Evolutionary conservation across 2,113 vertebrate species (phyloP), one percentile per base, ranked within the genome.

Genomic region (Phyllostomus discolor): DNA sequence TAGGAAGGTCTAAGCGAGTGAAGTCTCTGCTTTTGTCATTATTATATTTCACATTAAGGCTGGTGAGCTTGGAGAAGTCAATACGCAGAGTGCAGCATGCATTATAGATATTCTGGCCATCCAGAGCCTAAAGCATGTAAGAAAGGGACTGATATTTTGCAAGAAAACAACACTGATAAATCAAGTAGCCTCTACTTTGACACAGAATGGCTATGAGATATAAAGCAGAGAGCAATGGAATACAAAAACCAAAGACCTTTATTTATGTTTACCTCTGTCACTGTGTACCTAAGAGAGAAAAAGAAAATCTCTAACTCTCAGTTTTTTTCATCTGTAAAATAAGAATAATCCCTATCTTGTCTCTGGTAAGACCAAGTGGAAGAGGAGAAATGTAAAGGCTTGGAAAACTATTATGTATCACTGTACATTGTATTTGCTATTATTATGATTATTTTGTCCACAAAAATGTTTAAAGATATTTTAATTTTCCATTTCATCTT

Each of bases 1-100:
- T 98, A 86, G 99, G 99, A 97, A 99, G 98, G 96, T 99, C 99
- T 96, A 97, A 22, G 28, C 99, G 98, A 94, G 99, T 99, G 97
- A 99, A 99, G 94, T 99, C 99, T 98, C 99, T 98, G 33, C 99
- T 99, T 98, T 98, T 99, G 69, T 99, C 98, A 90, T 99, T 99
- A 98, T 99, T 99, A 92, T 99, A 99, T 94, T 98, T 99, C 95
- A 99, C 97, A 12, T 98, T 99, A 97, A 99, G 99, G 96, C 95
- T 98, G 97, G 95, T 97, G 96, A 99, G 97, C 96, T 97, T 99
- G 95, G 99, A 99, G 98, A 99, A 99, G 91, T 99, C 99, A 95
- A 99, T 96, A 70, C 31, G 99, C 88, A 99, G 97, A 81, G 98
- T 99, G 91, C 99, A 99, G 98, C 98, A 99, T 2, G 97, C 97